Evolutionary conservation across 2,888 invertebrate genomes (phyloP).

Genomic region (Phalangium opilio): DNA sequence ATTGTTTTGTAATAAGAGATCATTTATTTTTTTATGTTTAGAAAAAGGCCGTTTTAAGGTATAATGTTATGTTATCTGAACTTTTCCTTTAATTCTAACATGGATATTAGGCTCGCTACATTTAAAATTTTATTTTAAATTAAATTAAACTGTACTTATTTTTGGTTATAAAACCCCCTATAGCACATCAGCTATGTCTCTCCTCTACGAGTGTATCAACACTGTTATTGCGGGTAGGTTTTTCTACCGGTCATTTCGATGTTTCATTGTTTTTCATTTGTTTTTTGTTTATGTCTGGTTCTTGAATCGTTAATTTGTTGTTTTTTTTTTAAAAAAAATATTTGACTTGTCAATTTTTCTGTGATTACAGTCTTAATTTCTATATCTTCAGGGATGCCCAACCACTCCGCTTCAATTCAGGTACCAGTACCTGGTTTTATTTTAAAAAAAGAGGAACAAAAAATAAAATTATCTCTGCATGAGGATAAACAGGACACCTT

Average conservation of each 20-base stretch:
- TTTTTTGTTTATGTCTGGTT: not conserved
- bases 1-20: too few relatives aligned
- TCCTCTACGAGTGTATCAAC: slow-evolving; percentile 98
- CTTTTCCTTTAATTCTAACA: too few relatives aligned
- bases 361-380: slow-evolving; percentile 71
- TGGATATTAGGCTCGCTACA: too few relatives aligned
- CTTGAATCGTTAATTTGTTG: too few relatives aligned
- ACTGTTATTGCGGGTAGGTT: slow-evolving; percentile 77
- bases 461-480: too few relatives aligned
- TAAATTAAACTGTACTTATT: slow-evolving; percentile 7
- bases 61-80: too few relatives aligned
- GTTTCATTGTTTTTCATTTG: too few relatives aligned
- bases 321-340: not conserved
- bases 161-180: too few relatives aligned
- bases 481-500: too few relatives aligned
- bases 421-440: slow-evolving; percentile 29
- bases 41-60: too few relatives aligned
- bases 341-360: slow-evolving; percentile 22
- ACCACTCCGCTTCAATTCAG: slow-evolving; percentile 93
- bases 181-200: slow-evolving; percentile 99
- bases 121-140: slow-evolving; percentile 1
- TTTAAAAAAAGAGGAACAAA: too few relatives aligned
- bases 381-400: slow-evolving; percentile 97
- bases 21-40: too few relatives aligned
- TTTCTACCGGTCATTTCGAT: slow-evolving; percentile 31